Percentiles rank a stretch among this genome's conserved stretches.
These are phyloP conservation scores for Cephus sareptanus DNA, from an alignment of 2,888 invertebrate species.

Conservation along the genomic window DNA sequence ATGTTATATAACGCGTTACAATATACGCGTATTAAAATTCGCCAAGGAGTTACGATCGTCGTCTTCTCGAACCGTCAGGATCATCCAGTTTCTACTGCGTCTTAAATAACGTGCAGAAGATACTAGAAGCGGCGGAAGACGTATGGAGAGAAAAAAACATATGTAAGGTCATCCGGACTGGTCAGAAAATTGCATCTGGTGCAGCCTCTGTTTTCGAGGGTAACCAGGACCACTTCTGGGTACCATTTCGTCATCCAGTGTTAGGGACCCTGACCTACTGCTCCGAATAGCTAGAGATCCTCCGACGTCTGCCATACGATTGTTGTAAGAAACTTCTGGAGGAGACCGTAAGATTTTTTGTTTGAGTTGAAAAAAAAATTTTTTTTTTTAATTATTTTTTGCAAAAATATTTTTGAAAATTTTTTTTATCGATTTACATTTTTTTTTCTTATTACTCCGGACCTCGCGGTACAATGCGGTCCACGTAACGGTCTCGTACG, in stretches of 20 bases:
- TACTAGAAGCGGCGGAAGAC: not conserved
- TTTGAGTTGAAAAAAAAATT: not conserved
- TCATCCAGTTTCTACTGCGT: not conserved
- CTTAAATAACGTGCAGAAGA: not conserved
- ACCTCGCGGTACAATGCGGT: not conserved
- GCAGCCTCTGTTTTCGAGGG: not conserved
- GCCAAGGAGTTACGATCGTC: not conserved
- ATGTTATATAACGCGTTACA: conserved; percentile 44
- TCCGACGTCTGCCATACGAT: not conserved
- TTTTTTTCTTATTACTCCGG: not conserved
- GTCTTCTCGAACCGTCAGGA: not conserved
- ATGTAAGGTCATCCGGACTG: not conserved
- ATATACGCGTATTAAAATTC: not conserved
- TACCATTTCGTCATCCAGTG: not conserved
- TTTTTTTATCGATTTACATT: not conserved
- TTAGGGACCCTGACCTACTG: conserved; percentile 20
- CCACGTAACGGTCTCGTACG: not conserved
- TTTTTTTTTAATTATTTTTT: not conserved
- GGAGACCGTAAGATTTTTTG: not conserved
- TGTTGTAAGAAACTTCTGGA: not conserved
- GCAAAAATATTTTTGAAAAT: not conserved
- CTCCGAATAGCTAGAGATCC: conserved; percentile 20
- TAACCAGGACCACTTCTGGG: not conserved
- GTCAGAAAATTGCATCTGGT: not conserved
- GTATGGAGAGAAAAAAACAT: not conserved